These are phyloP conservation scores for Plestiodon gilberti DNA, from an alignment of 2,113 vertebrate genomes.

Conservation along the genomic window DNA sequence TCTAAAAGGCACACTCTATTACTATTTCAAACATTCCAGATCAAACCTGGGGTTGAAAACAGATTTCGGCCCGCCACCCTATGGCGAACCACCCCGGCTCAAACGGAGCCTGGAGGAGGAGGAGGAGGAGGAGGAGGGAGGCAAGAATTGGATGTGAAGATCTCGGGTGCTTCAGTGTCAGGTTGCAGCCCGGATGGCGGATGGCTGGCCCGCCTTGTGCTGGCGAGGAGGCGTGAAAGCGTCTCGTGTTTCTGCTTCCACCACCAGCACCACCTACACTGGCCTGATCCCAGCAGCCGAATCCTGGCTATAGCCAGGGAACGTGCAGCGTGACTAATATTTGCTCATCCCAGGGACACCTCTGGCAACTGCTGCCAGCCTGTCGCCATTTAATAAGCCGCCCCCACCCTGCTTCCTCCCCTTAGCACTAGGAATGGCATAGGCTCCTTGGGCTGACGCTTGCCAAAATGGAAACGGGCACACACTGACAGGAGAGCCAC, in stretches of 20 bases:
- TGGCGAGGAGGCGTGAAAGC: background rate
- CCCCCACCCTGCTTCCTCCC: background rate
- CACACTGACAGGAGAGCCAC: background rate
- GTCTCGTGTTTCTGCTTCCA: background rate
- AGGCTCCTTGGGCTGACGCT: background rate
- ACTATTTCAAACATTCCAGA: background rate
- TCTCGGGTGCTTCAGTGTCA: background rate
- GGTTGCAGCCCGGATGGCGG: background rate
- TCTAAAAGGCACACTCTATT: too few species aligned
- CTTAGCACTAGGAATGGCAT: background rate
- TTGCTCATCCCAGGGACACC: background rate
- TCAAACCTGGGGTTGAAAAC: background rate
- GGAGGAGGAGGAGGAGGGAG: too few species aligned
- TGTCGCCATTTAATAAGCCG: background rate
- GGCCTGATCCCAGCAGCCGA: background rate
- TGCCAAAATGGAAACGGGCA: background rate
- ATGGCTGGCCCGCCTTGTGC: background rate
- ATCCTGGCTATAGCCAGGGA: background rate
- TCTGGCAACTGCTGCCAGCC: background rate
- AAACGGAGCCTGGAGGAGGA: background rate
- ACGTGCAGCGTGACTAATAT: background rate
- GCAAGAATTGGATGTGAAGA: background rate
- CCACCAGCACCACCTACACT: background rate
- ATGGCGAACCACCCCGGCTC: background rate
- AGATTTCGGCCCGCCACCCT: background rate